Base-by-base conservation (phyloP, 2,888 invertebrate species). In the Gnatocerus cornutus region DNA sequence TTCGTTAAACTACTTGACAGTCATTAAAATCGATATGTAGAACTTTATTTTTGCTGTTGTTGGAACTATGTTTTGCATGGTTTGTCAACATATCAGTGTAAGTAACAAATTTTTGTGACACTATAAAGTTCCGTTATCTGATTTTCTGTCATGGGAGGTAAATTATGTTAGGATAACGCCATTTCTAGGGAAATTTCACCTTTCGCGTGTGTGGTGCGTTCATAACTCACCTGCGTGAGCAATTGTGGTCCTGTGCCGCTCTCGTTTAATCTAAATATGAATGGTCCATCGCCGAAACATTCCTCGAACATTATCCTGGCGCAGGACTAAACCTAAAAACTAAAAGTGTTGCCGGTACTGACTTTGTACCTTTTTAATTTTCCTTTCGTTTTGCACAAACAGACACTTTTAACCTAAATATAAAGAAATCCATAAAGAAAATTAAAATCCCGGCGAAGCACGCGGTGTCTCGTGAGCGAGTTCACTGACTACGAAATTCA, bases 221-320 rank as follows among this genome's bases (percentile, higher is more conserved):
- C n/a, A 62, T 62, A 53, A 73, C 77, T 78, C 87, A 92, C 93
- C 90, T 93, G 92, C 46, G 90, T 86, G 53, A 93, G 87, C 46
- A 93, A 86, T 83, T 90, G 90, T n/a, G 93, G 93, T 76, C 92
- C 93, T 52, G 87, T 87, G 21, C 92, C 92, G 78, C 89, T 91
- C 79, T 93, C 93, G 83, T 93, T 93, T 71, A 93, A 86, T 73
- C 92, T 88, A 84, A 92, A 93, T 79, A 93, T 87, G 81, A 93
- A 93, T 39, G 92, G 92, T 68, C 90, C 91, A 77, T 91, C 90
- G 65, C 85, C 86, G 73, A 85, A 84, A 72, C 83, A 81, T 81
- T 86, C 80, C 85, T 88, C 80, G 73, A 86, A 86, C 87, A 87
- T 88, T 59, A 37, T 73, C 53, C 43, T 43, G 10, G 8, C 29